A percentile compares a stretch with the other conserved stretches of the same genome.
Conservation (phyloP, 2,113 vertebrate species). For the Redunca redunca region DNA sequence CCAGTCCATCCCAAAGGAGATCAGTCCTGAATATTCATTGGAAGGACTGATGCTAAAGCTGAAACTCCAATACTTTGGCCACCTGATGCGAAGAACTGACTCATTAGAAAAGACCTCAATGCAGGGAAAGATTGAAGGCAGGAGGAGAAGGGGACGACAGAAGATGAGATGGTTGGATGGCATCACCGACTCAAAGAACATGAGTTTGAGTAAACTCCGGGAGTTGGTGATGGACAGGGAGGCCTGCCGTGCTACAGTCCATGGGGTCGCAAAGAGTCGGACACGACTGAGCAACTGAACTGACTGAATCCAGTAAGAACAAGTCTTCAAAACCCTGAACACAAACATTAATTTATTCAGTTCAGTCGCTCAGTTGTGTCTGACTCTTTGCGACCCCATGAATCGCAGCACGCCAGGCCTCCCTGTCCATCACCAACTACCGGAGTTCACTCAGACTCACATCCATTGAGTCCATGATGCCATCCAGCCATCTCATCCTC, state of each 20-base stretch:
- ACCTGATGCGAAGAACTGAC: neutral
- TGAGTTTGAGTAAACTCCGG: neutral
- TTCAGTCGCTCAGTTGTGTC: no score
- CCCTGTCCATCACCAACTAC: no score
- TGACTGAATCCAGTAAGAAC: neutral
- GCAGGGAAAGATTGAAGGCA: neutral
- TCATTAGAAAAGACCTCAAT: neutral
- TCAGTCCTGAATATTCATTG: neutral
- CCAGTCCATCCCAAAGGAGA: neutral
- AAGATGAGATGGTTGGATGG: neutral
- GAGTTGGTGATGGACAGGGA: neutral
- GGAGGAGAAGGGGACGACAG: neutral
- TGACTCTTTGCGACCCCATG: no score
- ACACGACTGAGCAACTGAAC: neutral
- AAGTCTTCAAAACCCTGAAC: neutral
- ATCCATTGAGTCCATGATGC: accelerated
- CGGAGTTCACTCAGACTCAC: no score
- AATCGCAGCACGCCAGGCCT: no score
- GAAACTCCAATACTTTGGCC: neutral
- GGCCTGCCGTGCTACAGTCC: neutral
- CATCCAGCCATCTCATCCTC: no score
- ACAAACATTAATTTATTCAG: neutral
- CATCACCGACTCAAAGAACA: neutral
- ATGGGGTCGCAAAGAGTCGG: neutral
- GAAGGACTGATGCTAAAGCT: neutral